These are phyloP conservation scores for Nymphicus hollandicus DNA, from an alignment of 2,113 vertebrate species.

Conservation along the genomic window DNA sequence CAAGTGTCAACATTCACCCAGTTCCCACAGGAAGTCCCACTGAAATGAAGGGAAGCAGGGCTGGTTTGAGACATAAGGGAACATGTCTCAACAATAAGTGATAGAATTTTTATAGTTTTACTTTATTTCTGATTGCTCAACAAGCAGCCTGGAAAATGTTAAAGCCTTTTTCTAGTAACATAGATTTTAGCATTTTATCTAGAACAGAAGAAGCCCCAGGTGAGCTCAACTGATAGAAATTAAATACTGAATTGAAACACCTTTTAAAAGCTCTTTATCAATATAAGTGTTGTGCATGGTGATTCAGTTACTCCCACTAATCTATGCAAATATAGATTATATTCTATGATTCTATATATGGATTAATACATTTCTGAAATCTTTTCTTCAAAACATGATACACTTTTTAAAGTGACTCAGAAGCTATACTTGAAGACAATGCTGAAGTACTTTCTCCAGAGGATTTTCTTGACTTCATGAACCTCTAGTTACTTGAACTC, in stretches of 20 bases:
- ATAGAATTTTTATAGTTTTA: neutral
- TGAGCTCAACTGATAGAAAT: neutral
- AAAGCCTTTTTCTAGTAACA: neutral
- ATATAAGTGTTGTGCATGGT: neutral
- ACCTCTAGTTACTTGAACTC: neutral
- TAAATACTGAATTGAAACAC: neutral
- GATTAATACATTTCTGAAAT: neutral
- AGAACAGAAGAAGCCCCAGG: neutral
- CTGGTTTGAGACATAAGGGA: neutral
- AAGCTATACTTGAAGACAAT: neutral
- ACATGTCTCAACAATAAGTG: neutral
- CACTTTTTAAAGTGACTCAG: neutral
- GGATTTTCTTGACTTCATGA: neutral
- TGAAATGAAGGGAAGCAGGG: neutral
- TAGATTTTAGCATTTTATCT: neutral
- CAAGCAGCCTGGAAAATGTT: neutral
- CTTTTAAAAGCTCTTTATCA: neutral
- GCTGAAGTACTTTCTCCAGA: neutral
- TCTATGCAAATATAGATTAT: neutral
- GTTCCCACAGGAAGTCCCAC: neutral
- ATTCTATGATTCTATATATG: neutral
- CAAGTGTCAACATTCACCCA: neutral
- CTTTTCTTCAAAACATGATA: neutral
- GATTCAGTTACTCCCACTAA: neutral
- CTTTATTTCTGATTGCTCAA: neutral